Evolutionary conservation across 2,113 vertebrate species (phyloP).

Genomic region (Microcebus griseorufus): DNA sequence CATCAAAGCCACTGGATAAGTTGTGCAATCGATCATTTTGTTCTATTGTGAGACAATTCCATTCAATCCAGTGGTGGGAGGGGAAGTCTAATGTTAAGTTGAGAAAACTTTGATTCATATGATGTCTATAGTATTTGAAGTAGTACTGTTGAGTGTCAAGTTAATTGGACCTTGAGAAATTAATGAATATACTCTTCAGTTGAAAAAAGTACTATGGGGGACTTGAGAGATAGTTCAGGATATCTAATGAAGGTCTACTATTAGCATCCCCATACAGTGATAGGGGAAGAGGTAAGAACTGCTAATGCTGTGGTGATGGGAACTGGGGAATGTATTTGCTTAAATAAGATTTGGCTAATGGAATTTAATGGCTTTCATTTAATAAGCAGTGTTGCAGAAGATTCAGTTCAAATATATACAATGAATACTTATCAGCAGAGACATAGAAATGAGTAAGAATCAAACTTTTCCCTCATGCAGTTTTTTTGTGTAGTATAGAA

Average conservation of each 20-base stretch:
- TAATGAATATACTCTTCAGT: not conserved
- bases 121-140: not conserved
- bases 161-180: not conserved
- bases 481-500: not conserved
- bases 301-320: not conserved
- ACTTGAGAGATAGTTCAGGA: not conserved
- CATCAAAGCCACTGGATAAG: conserved; percentile 23
- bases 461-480: not conserved
- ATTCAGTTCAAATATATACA: not conserved
- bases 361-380: not conserved
- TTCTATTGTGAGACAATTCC: not conserved
- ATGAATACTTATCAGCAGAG: not conserved
- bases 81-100: not conserved
- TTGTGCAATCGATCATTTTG: not conserved
- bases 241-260: not conserved
- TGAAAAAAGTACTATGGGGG: not conserved
- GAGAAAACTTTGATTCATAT: not conserved
- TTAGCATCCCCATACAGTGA: not conserved
- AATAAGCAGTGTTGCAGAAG: not conserved
- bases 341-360: not conserved
- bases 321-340: not conserved
- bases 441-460: not conserved
- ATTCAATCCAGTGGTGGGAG: not conserved
- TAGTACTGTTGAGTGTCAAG: not conserved
- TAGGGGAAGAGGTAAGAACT: not conserved